Evolutionary conservation across 2,113 vertebrate species (phyloP).

Genomic region (Tupaia tana): DNA sequence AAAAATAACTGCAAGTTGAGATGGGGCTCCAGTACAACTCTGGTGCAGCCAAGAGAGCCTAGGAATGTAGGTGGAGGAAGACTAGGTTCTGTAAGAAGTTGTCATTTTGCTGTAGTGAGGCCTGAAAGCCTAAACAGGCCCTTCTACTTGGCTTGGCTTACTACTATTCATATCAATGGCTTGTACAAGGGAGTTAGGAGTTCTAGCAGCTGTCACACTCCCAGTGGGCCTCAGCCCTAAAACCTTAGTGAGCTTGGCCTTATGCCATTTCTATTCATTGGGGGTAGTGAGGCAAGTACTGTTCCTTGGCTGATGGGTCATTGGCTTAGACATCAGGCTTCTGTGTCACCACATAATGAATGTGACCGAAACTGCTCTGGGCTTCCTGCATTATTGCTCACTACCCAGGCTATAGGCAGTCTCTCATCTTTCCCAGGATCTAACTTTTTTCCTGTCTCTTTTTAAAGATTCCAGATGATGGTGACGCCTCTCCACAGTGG

Average conservation of each 20-base stretch:
- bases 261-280: neutral
- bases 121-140: neutral
- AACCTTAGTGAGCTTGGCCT: neutral
- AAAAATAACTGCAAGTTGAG: constrained; percentile 5
- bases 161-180: neutral
- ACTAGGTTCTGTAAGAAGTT: neutral
- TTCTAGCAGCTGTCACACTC: neutral
- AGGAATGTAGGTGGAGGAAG: neutral
- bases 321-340: neutral
- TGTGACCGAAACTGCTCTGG: neutral
- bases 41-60: neutral
- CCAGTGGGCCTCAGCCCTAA: neutral
- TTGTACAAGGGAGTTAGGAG: neutral
- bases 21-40: constrained; percentile 6
- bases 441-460: constrained; percentile 59
- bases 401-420: neutral
- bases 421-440: neutral
- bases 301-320: neutral
- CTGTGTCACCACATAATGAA: neutral
- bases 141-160: neutral
- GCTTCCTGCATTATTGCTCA: constrained; percentile 20
- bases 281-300: neutral
- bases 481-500: constrained; percentile 91
- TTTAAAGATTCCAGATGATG: constrained; percentile 89
- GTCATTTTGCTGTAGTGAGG: constrained; percentile 50